Evolutionary conservation across 2,113 vertebrate genomes (phyloP).

Genomic region (Dissostichus mawsoni): DNA sequence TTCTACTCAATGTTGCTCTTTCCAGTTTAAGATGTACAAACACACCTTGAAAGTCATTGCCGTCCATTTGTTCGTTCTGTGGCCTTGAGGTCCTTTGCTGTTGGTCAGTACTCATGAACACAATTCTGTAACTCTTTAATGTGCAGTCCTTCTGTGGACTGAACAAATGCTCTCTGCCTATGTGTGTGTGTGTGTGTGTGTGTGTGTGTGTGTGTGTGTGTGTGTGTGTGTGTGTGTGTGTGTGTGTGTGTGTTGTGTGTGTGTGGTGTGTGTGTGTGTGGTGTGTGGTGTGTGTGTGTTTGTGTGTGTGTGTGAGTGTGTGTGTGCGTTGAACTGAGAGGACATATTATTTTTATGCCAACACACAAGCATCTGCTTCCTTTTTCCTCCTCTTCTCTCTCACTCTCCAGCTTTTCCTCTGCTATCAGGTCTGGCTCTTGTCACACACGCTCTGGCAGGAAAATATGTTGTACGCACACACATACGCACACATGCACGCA

Average conservation of each 20-base stretch:
- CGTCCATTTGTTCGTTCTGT: slow-evolving; percentile 10
- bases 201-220: slow-evolving; percentile 10
- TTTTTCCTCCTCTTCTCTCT: slow-evolving; percentile 69
- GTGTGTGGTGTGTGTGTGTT: background rate
- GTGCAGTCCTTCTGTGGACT: slow-evolving; percentile 34
- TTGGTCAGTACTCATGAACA: slow-evolving; percentile 49
- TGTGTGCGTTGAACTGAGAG: slow-evolving; percentile 15
- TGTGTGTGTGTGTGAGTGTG: slow-evolving; percentile 13
- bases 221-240: slow-evolving; percentile 12
- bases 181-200: slow-evolving; percentile 19
- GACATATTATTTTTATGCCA: slow-evolving; percentile 63
- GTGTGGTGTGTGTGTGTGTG: no score
- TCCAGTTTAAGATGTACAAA: slow-evolving; percentile 20
- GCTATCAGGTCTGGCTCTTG: slow-evolving; percentile 66
- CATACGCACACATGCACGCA: slow-evolving; percentile 15
- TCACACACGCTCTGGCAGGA: slow-evolving; percentile 43
- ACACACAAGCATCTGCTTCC: slow-evolving; percentile 79
- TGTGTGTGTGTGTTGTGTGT: slow-evolving; percentile 30
- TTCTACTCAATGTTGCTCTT: slow-evolving; percentile 10
- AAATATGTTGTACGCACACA: slow-evolving; percentile 21
- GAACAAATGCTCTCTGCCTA: slow-evolving; percentile 18
- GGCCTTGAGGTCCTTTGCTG: slow-evolving; percentile 53
- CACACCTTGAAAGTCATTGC: background rate
- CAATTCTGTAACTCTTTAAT: slow-evolving; percentile 66
- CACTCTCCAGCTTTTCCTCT: slow-evolving; percentile 38